Evolutionary conservation across 2,888 invertebrate genomes (phyloP), one percentile per base, ranked within the genome.

Genomic region (Cheiracanthium punctorium): DNA sequence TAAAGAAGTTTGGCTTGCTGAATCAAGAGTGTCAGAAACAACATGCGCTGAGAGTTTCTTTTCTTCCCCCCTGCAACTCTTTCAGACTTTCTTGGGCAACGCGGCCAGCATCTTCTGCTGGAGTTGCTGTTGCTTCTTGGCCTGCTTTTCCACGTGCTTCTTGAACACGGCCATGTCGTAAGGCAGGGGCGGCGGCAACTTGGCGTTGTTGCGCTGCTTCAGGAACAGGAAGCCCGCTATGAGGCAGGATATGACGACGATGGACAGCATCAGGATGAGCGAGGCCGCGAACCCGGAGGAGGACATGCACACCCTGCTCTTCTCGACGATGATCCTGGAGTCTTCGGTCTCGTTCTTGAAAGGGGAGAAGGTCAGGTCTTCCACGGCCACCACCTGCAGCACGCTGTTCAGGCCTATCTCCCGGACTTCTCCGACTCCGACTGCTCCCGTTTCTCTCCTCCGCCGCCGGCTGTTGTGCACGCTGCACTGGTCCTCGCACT

Each of bases 221-320:
- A 97, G 93, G 92, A 96, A 97, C 28, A 97, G 93, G 90, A 97
- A 95, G 24, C 96, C 96, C 72, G 97, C 97, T 89, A 97, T 94
- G 48, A 96, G 93, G 91, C 97, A 97, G 10, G 97, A 96, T 87
- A 95, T 94, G 82, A 97, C 93, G 89, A 97, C 93, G 77, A 97
- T 95, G 79, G 95, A 95, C 88, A 97, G 93, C 29, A 97, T 93
- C 72, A 97, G 94, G 76, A 96, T 94, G 33, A 97, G 93, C 30
- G 96, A 96, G 41, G 96, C 95, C 58, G 96, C 95, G 91, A 97
- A 97, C 12, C 97, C 96, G 17, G 96, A 96, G 2, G 97, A 97
- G 0, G 97, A 97, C 96, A 97, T 97, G 92, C 97, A 97, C 88
- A 97, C 96, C 7, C 87, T 28, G 30, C 76, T 88, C 32, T 90